Conservation (phyloP, 2,797 vertebrate genomes). For the Lophius americanus region DNA sequence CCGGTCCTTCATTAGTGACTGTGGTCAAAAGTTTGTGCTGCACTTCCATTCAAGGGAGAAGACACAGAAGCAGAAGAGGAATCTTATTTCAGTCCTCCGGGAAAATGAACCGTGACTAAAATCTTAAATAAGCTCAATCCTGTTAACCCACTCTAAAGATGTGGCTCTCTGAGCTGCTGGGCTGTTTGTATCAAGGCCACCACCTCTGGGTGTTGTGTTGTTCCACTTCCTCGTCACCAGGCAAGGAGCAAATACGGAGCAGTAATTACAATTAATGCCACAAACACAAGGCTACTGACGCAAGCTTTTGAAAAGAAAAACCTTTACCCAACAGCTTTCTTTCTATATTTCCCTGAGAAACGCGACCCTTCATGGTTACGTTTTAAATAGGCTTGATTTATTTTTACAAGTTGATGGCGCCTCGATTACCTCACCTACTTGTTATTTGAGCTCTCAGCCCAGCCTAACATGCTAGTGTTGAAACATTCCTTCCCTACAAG, state of each 20-base stretch:
- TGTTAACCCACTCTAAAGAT: constrained; percentile 34
- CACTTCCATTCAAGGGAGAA: constrained; percentile 18
- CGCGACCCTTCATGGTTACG: constrained; percentile 68
- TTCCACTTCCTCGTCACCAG: constrained; percentile 10
- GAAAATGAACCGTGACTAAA: constrained; percentile 37
- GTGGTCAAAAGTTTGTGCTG: constrained; percentile 9
- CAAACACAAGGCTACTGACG: constrained; percentile 19
- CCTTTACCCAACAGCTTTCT: constrained; percentile 48
- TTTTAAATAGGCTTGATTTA: constrained; percentile 85
- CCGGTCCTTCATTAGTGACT: constrained; percentile 5
- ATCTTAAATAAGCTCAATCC: constrained; percentile 33
- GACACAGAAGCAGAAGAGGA: constrained; percentile 20
- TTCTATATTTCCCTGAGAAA: constrained; percentile 71
- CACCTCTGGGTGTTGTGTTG: constrained; percentile 14
- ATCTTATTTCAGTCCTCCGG: constrained; percentile 5
- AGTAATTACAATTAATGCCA: constrained; percentile 27
- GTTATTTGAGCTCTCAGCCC: constrained; percentile 72
- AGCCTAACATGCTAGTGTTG: constrained; percentile 64
- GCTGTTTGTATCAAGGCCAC: constrained; percentile 28
- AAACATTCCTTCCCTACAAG: constrained; percentile 47
- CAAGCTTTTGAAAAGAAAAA: constrained; percentile 30
- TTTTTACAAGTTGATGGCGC: constrained; percentile 78
- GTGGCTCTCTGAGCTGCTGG: constrained; percentile 19
- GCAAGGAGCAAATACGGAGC: constrained; percentile 20
- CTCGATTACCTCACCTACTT: constrained; percentile 82